Percentiles rank a stretch among this genome's conserved stretches.
Evolutionary conservation across 2,113 vertebrate genomes (phyloP).

Genomic region (Pithys albifrons): DNA sequence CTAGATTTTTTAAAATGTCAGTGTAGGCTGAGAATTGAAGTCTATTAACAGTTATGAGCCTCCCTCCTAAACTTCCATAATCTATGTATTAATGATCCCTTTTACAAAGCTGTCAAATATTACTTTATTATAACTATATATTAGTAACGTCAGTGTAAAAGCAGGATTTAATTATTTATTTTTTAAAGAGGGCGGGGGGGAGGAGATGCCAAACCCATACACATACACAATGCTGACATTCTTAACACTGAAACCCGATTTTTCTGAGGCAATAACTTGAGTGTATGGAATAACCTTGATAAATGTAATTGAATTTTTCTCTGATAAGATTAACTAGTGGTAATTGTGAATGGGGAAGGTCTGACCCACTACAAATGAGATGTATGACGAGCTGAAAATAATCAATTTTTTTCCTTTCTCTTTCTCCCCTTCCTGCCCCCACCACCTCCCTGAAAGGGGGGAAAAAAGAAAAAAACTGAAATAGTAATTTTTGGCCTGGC

Average conservation of each 20-base stretch:
- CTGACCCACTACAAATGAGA: conserved; percentile 85
- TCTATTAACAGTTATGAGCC: conserved; percentile 90
- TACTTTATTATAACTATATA: conserved; percentile 81
- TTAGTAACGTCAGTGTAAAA: conserved; percentile 75
- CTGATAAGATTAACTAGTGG: conserved; percentile 94
- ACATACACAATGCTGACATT: conserved; percentile 78
- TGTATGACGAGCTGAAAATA: conserved; percentile 84
- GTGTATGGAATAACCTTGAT: conserved; percentile 93
- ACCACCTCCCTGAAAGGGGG: background rate
- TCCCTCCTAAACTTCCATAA: conserved; percentile 86
- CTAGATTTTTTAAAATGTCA: conserved; percentile 97
- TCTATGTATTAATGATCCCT: conserved; percentile 88
- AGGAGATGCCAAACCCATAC: background rate
- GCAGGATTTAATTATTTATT: conserved; percentile 81
- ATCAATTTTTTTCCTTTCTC: conserved; percentile 73
- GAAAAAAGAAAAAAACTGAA: background rate
- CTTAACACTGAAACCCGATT: conserved; percentile 76
- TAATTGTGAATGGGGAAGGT: conserved; percentile 87
- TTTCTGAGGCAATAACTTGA: conserved; percentile 79
- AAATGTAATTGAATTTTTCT: conserved; percentile 98
- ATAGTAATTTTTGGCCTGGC: conserved; percentile 74
- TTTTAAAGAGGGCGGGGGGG: background rate
- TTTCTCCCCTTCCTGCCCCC: background rate
- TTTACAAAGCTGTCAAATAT: conserved; percentile 85
- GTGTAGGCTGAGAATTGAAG: conserved; percentile 88